Evolutionary conservation across 2,888 invertebrate genomes (phyloP).

Genomic region (Leucophora obtusa): DNA sequence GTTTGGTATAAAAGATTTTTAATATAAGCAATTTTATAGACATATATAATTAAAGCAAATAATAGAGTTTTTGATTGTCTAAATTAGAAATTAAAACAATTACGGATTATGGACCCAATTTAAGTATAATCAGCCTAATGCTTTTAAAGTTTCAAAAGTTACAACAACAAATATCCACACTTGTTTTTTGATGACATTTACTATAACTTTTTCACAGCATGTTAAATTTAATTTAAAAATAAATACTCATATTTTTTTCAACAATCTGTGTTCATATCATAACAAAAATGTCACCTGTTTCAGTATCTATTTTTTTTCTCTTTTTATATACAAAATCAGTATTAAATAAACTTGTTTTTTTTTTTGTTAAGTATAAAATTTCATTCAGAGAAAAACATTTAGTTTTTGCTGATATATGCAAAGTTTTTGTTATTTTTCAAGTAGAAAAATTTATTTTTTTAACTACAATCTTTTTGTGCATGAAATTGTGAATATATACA

Average conservation of each 20-base stretch:
- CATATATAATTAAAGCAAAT: too few relatives aligned
- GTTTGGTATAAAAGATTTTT: neutral
- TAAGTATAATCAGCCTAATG: too few relatives aligned
- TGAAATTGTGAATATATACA: slow-evolving; percentile 33
- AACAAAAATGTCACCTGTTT: slow-evolving; percentile 48
- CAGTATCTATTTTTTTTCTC: neutral
- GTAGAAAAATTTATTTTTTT: slow-evolving; percentile 6
- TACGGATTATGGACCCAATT: too few relatives aligned
- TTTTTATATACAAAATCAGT: neutral
- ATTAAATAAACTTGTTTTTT: neutral
- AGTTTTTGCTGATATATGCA: slow-evolving; percentile 55
- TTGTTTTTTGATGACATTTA: too few relatives aligned
- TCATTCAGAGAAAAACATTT: slow-evolving; percentile 9
- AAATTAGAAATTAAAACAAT: too few relatives aligned
- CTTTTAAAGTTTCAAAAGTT: too few relatives aligned
- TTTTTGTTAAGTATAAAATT: neutral
- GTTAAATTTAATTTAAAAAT: neutral
- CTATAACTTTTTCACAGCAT: too few relatives aligned
- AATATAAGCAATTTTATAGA: too few relatives aligned
- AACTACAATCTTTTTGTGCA: slow-evolving; percentile 43
- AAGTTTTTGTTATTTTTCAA: slow-evolving; percentile 36
- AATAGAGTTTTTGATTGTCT: too few relatives aligned
- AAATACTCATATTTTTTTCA: neutral
- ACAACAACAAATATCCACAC: too few relatives aligned
- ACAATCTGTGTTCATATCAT: neutral